These are phyloP conservation scores for Sinodicranocentrus sp. DNA, from an alignment of 2,888 invertebrate genomes.

Conservation along the genomic window DNA sequence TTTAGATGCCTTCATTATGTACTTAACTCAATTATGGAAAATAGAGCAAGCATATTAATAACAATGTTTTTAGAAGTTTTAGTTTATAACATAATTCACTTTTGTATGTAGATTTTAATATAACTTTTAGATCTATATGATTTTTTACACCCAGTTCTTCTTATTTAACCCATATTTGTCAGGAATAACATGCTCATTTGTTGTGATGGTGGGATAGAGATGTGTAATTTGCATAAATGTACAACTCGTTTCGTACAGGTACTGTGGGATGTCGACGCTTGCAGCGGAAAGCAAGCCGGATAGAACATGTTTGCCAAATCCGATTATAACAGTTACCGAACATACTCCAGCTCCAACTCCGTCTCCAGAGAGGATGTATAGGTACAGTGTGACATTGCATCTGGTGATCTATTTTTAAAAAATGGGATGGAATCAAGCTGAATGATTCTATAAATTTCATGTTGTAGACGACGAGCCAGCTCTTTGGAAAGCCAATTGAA, in stretches of 20 bases:
- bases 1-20: constrained; percentile 13
- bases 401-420: neutral
- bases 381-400: constrained; percentile 57
- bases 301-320: constrained; percentile 85
- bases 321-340: constrained; percentile 97
- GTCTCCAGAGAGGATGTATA: constrained; percentile 84
- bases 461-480: constrained; percentile 78
- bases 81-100: too few species aligned
- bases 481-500: constrained; percentile 92
- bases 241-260: too few species aligned
- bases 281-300: constrained; percentile 82
- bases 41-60: neutral
- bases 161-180: too few species aligned
- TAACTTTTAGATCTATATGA: too few species aligned
- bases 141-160: too few species aligned
- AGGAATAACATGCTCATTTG: too few species aligned
- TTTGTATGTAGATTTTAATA: too few species aligned
- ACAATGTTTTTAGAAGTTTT: too few species aligned
- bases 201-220: too few species aligned
- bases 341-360: constrained; percentile 90
- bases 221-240: too few species aligned
- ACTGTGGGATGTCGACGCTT: constrained; percentile 83
- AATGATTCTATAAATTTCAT: neutral
- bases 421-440: neutral
- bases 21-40: neutral